phyloP scores from a whole-genome alignment of 1,140 invertebrate genomes.

The Gonioctena quinquepunctata region DNA sequence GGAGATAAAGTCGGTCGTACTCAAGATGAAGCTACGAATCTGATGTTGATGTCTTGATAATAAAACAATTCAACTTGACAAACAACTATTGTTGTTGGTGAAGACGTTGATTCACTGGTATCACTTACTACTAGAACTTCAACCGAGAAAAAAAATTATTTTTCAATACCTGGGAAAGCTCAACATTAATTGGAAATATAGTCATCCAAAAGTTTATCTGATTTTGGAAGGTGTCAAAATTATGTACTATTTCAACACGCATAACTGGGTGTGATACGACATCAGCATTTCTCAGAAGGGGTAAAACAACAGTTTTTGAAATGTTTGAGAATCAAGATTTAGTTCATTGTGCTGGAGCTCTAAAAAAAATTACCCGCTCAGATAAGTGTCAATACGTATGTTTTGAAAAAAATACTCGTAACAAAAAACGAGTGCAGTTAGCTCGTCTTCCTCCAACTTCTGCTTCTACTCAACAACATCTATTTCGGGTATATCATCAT shows the following conservation, averaged over 20 bases:
- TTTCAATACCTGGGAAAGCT: too few relatives aligned
- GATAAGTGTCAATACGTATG: neutral
- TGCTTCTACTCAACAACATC: slow-evolving; percentile 5
- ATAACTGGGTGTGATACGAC: neutral
- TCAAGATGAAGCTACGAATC: too few relatives aligned
- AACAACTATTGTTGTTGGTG: too few relatives aligned
- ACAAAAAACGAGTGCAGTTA: slow-evolving; percentile 22
- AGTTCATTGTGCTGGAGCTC: neutral
- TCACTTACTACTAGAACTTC: too few relatives aligned
- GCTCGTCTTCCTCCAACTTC: slow-evolving; percentile 24
- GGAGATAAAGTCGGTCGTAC: too few relatives aligned
- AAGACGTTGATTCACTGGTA: too few relatives aligned
- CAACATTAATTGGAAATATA: too few relatives aligned
- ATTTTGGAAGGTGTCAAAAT: too few relatives aligned
- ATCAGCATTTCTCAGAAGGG: neutral
- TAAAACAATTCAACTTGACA: too few relatives aligned
- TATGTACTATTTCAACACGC: neutral
- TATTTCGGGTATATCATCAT: slow-evolving; percentile 12
- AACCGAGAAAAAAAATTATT: too few relatives aligned
- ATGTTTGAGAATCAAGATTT: neutral
- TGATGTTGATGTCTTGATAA: too few relatives aligned
- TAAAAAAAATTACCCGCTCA: neutral
- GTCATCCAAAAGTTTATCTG: too few relatives aligned
- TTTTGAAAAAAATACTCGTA: slow-evolving; percentile 11
- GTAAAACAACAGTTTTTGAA: neutral